These are phyloP conservation scores for Machimus rusticus DNA, from an alignment of 2,888 invertebrate genomes.

Conservation along the genomic window DNA sequence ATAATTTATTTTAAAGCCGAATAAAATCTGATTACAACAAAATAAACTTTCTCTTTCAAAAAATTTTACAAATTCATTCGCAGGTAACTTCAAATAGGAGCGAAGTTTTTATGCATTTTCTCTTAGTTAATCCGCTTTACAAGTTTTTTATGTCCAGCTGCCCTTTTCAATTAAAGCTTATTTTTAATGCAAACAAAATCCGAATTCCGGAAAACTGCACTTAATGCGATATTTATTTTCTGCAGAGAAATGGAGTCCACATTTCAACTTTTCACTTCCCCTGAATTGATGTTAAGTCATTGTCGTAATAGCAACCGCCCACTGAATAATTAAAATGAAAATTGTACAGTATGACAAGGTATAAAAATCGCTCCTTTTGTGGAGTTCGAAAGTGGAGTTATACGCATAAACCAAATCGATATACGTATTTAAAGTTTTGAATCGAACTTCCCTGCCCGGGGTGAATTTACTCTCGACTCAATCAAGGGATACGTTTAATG, in stretches of 20 bases:
- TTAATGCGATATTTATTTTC: background rate
- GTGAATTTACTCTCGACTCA: background rate
- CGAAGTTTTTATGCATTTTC: background rate
- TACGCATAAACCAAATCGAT: background rate
- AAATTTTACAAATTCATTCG: background rate
- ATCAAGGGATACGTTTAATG: background rate
- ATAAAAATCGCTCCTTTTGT: background rate
- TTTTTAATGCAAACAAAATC: background rate
- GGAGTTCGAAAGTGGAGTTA: background rate
- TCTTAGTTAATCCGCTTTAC: background rate
- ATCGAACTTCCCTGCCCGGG: background rate
- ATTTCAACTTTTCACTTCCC: background rate
- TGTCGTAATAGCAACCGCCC: background rate
- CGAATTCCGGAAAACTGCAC: background rate
- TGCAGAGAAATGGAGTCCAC: background rate
- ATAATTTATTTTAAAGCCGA: background rate
- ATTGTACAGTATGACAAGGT: background rate
- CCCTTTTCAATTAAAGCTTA: background rate
- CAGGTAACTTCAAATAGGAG: background rate
- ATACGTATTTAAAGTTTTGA: background rate
- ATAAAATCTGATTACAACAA: background rate
- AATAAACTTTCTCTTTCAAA: background rate
- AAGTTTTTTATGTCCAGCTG: background rate
- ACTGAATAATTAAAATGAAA: background rate
- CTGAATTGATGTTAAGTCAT: background rate